Percentiles rank a stretch among this genome's conserved stretches.
phyloP scores from a whole-genome alignment of 2,888 invertebrate genomes.

The Drosophila engyochracea region DNA sequence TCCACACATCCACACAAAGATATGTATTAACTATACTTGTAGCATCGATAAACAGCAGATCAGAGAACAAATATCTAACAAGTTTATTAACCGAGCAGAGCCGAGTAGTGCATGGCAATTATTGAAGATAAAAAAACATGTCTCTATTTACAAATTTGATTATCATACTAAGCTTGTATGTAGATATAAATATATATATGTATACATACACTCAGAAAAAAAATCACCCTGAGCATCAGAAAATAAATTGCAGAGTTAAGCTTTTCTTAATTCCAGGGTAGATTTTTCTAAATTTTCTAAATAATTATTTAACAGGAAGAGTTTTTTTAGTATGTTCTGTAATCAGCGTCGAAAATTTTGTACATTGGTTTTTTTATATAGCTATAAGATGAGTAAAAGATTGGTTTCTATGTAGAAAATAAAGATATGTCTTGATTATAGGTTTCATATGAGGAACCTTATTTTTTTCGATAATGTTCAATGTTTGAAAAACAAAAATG shows the following conservation, averaged over 20 bases:
- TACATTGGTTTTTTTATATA: background rate
- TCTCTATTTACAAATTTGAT: background rate
- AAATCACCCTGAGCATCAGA: background rate
- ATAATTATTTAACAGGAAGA: too few relatives aligned
- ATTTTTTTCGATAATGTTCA: background rate
- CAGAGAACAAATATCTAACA: slow-evolving; percentile 16
- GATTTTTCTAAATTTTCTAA: too few relatives aligned
- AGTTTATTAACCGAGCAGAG: slow-evolving; percentile 11
- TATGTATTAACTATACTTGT: slow-evolving; percentile 36
- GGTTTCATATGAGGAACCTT: background rate
- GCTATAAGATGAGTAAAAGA: background rate
- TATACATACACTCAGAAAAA: background rate
- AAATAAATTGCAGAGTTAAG: background rate
- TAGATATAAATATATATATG: background rate
- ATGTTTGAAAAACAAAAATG: background rate
- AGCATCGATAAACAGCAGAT: slow-evolving; percentile 29
- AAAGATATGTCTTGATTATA: background rate
- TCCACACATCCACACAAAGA: slow-evolving; percentile 3
- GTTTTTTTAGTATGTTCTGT: background rate
- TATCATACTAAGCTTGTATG: background rate
- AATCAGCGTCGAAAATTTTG: background rate
- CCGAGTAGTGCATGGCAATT: background rate
- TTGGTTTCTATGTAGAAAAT: background rate
- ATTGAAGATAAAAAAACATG: background rate
- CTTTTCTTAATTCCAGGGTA: background rate